Conservation (phyloP, 23 tunicate species). For the Trididemnum nubilum region DNA sequence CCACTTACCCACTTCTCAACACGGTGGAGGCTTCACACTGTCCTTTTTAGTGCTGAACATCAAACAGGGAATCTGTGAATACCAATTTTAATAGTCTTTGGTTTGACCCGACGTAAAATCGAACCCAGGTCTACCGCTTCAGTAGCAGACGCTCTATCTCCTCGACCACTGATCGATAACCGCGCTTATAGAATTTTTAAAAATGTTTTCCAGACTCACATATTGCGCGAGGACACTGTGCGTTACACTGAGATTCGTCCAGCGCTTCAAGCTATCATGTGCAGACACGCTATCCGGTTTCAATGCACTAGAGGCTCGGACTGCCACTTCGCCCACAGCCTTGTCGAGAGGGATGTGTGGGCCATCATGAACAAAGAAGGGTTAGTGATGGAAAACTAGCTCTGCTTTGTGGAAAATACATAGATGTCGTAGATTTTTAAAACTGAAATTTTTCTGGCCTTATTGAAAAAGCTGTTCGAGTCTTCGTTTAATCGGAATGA, state of each 20-base stretch:
- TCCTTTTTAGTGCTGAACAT: no score
- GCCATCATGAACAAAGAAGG: constrained; percentile 85
- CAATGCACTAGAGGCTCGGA: constrained; percentile 90
- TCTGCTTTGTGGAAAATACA: no score
- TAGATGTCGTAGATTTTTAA: neutral
- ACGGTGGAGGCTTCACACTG: no score
- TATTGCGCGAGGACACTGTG: constrained; percentile 75
- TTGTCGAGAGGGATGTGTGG: constrained; percentile 90
- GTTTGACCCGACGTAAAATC: no score
- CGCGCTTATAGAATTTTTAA: no score
- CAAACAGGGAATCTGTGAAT: no score
- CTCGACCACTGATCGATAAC: no score
- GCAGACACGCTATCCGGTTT: constrained; percentile 89
- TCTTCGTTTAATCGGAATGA: neutral
- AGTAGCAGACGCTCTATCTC: no score
- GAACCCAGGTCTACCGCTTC: no score
- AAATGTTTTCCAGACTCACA: constrained; percentile 68
- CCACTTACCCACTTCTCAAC: no score
- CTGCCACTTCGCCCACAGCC: constrained; percentile 95
- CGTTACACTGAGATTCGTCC: constrained; percentile 75
- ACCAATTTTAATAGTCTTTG: no score
- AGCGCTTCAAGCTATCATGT: constrained; percentile 80
- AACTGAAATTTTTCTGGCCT: neutral
- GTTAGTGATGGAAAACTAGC: no score
- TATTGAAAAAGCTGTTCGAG: neutral